phyloP scores from a whole-genome alignment of 2,797 vertebrate species.

The Enteromius paludinosus region DNA sequence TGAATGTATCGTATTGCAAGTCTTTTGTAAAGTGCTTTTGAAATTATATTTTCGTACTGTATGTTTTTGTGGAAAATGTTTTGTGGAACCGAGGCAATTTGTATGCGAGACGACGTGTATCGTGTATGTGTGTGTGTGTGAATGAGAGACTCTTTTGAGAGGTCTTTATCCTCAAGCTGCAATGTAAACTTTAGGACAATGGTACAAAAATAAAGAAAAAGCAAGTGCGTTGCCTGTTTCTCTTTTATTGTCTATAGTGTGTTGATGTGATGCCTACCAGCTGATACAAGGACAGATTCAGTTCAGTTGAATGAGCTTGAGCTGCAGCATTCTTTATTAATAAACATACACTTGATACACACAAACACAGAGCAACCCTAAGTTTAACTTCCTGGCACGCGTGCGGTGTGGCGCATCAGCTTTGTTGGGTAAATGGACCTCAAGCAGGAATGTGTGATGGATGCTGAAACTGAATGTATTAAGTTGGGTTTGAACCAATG shows the following conservation, averaged over 20 bases:
- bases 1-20: conserved; percentile 96
- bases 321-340: conserved; percentile 51
- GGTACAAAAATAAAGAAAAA: conserved; percentile 61
- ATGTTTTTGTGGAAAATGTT: conserved; percentile 67
- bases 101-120: conserved; percentile 49
- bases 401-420: conserved; percentile 26
- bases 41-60: conserved; percentile 97
- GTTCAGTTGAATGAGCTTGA: background rate
- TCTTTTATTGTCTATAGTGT: conserved; percentile 23
- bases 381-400: conserved; percentile 22
- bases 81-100: conserved; percentile 60
- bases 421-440: conserved; percentile 14
- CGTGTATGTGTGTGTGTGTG: conserved; percentile 65
- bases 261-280: conserved; percentile 4
- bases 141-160: conserved; percentile 50
- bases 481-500: conserved; percentile 28
- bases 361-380: conserved; percentile 40
- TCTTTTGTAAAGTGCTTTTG: conserved; percentile 92
- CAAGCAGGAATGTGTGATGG: conserved; percentile 6
- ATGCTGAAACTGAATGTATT: conserved; percentile 14
- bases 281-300: conserved; percentile 7
- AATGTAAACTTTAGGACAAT: conserved; percentile 73
- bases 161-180: conserved; percentile 76
- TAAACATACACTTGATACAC: conserved; percentile 42
- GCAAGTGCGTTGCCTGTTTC: conserved; percentile 59